Conservation (phyloP, 2,113 vertebrate genomes). For the Sylvicapra grimmia region DNA sequence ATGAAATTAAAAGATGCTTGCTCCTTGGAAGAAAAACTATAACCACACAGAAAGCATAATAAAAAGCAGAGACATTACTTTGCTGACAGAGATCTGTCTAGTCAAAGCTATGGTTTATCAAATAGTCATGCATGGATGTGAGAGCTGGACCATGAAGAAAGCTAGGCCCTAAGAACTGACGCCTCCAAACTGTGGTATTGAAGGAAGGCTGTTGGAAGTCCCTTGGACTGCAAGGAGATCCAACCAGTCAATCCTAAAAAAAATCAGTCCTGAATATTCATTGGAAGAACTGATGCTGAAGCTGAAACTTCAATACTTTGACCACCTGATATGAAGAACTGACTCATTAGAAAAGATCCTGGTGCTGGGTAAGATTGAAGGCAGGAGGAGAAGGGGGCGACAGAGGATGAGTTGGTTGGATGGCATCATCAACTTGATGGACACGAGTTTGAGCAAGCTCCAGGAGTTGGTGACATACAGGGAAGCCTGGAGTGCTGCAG, state of each 20-base stretch:
- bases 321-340: background rate
- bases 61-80: background rate
- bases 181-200: background rate
- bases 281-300: background rate
- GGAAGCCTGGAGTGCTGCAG: background rate
- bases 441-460: background rate
- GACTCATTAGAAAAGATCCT: background rate
- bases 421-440: background rate
- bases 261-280: background rate
- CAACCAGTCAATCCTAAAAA: background rate
- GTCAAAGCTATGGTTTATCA: background rate
- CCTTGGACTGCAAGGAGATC: background rate
- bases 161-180: background rate
- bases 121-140: background rate
- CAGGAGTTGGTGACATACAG: background rate
- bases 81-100: background rate
- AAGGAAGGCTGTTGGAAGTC: background rate
- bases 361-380: background rate
- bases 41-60: background rate
- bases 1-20: background rate
- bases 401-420: background rate
- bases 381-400: background rate
- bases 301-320: background rate
- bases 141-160: background rate
- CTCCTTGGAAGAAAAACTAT: background rate